These are phyloP conservation scores for Syrista parreyssii DNA, from an alignment of 2,888 invertebrate genomes.

Conservation along the genomic window DNA sequence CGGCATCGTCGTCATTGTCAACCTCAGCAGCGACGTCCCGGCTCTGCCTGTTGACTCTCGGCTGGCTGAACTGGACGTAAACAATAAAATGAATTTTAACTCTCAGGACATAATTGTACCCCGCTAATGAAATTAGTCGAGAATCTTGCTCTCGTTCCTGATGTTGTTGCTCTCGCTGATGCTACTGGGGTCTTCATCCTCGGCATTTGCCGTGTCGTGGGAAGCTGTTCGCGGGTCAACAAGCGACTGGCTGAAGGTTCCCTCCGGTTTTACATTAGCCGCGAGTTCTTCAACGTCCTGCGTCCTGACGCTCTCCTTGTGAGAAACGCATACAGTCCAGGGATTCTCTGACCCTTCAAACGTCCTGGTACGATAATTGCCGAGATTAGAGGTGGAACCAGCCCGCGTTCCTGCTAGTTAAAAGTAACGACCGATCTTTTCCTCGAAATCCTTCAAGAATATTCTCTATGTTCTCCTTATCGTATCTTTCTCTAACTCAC, in stretches of 20 bases:
- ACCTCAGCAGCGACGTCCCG: background rate
- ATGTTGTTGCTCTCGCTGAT: conserved; percentile 18
- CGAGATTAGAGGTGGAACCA: conserved; percentile 50
- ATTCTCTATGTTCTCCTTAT: background rate
- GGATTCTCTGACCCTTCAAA: background rate
- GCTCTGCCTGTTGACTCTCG: background rate
- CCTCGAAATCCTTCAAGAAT: background rate
- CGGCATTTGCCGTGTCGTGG: conserved; percentile 51
- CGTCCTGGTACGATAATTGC: conserved; percentile 53
- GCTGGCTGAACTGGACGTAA: background rate
- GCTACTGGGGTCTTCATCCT: conserved; percentile 19
- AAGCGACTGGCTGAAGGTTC: conserved; percentile 36
- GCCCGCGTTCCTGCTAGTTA: conserved; percentile 40
- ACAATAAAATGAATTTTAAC: conserved; percentile 19
- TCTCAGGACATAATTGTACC: conserved; percentile 22
- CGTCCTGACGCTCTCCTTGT: background rate
- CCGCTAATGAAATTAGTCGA: conserved; percentile 56
- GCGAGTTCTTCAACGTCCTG: conserved; percentile 32
- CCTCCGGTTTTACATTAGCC: conserved; percentile 30
- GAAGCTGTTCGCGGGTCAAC: conserved; percentile 60
- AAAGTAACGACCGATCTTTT: conserved; percentile 44
- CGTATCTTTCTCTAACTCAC: background rate
- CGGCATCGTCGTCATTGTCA: background rate
- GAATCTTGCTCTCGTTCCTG: conserved; percentile 40
- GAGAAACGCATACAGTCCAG: background rate